A percentile compares a stretch with the other conserved stretches of the same genome.
phyloP scores from a whole-genome alignment of 2,797 vertebrate species.

The Myotis pilosus region DNA sequence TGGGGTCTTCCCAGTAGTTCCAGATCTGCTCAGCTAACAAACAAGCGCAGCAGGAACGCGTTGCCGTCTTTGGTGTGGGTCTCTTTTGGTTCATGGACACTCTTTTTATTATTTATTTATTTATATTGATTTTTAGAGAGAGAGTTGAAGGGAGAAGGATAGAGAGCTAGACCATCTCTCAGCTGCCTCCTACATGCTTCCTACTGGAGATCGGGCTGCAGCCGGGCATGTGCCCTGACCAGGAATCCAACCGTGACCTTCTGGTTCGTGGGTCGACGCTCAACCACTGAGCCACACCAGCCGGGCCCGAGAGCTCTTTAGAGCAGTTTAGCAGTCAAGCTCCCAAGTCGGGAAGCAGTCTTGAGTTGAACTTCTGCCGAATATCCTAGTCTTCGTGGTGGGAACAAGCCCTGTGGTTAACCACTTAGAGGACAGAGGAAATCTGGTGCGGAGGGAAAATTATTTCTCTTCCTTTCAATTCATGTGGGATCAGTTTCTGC shows the following conservation, averaged over 20 bases:
- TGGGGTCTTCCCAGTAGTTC: not conserved
- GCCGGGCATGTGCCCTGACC: not conserved
- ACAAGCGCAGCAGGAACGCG: not conserved
- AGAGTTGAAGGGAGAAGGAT: not conserved
- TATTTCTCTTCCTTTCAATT: not conserved
- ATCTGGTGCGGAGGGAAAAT: not conserved
- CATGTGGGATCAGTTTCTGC: not conserved
- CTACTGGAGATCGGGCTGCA: not conserved
- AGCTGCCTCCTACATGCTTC: no score
- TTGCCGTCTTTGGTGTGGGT: not conserved
- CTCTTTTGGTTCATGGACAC: not conserved
- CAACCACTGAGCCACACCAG: not conserved
- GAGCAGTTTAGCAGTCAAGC: fast-evolving
- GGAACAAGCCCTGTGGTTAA: not conserved
- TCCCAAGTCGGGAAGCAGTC: not conserved
- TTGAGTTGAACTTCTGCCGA: not conserved
- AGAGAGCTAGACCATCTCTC: not conserved
- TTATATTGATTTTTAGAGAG: not conserved
- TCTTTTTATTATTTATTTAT: not conserved
- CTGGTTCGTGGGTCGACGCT: not conserved
- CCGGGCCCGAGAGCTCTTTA: not conserved
- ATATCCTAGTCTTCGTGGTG: not conserved
- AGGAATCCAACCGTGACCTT: not conserved
- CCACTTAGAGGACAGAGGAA: not conserved
- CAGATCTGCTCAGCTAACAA: not conserved